Base-by-base conservation (phyloP, 2,888 invertebrate genomes). In the Melanargia galathea region DNA sequence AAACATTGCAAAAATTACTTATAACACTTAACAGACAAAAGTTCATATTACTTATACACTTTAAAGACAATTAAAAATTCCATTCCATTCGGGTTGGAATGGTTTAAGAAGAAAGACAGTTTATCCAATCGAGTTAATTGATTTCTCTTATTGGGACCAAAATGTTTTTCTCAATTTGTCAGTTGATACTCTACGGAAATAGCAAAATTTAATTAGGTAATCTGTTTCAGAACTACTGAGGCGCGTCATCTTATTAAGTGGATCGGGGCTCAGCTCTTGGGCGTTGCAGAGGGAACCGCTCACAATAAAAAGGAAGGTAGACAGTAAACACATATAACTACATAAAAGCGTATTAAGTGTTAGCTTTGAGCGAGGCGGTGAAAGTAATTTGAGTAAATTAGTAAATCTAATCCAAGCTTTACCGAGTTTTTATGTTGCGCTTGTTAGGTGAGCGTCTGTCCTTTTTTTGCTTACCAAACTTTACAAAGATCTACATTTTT, bases 261-360 rank as follows among this genome's bases (percentile, higher is more conserved):
- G 98, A 64, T 97, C 97, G 63, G 97, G 97, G 24, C 92, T 97
- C 71, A 97, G 97, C 77, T 97, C 97, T 38, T 98, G 97, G 97
- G 97, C 97, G 67, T 93, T 97, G 76, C 96, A 97, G 86, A 93
- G 95, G 73, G 96, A 96, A 81, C 96, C 97, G 33, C 92, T 97
- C 57, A 93, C 93, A 75, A 95, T 96, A 75, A 97, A 96, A 87
- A 93, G 95, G 80, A 93, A 93, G 82, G 92, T 90, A 71, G 65
- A 69, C 62, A 64, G 60, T 51, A n/a, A n/a, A n/a, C n/a, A n/a
- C n/a, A n/a, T n/a, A n/a, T n/a, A n/a, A 61, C 60, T 64, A 63
- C 68, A 66, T 71, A 69, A 72, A 68, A 68, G 63, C 64, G 66
- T 73, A 74, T 70, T 70, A 66, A 70, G 70, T 67, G 64, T 64